phyloP scores from a whole-genome alignment of 2,888 invertebrate species.

The Tigriopus californicus region DNA sequence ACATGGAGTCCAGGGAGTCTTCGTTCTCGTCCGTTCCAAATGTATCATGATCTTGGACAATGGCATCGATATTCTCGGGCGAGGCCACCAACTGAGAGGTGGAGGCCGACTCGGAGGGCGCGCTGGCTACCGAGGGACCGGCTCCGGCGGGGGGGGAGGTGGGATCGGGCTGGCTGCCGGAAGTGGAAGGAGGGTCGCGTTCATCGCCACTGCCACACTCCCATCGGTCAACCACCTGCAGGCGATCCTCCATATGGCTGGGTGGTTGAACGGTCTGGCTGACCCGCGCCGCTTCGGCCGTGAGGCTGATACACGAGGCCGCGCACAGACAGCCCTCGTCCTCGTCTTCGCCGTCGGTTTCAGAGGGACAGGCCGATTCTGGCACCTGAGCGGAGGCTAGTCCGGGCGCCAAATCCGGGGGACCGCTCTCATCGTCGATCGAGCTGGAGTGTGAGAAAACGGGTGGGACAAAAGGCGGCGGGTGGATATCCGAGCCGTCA shows the following conservation, averaged over 20 bases:
- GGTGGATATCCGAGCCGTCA: neutral
- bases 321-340: neutral
- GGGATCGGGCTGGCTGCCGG: neutral
- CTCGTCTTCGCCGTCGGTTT: neutral
- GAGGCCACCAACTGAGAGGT: neutral
- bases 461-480: no score
- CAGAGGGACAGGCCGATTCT: slow-evolving; percentile 1
- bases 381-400: neutral
- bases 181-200: neutral
- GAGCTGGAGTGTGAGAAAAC: no score
- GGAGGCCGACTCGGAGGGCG: neutral
- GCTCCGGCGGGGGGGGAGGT: neutral
- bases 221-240: neutral
- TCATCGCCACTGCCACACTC: no score
- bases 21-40: slow-evolving; percentile 15
- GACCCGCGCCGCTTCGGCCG: neutral
- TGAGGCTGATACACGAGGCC: no score
- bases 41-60: slow-evolving; percentile 13
- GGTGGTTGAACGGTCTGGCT: neutral
- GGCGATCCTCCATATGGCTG: neutral
- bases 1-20: slow-evolving; percentile 10
- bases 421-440: no score
- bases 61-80: slow-evolving; percentile 1
- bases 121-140: neutral
- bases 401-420: neutral